Evolutionary conservation across 2,113 vertebrate genomes (phyloP), one percentile per base, ranked within the genome.

Genomic region (Mastomys natalensis): DNA sequence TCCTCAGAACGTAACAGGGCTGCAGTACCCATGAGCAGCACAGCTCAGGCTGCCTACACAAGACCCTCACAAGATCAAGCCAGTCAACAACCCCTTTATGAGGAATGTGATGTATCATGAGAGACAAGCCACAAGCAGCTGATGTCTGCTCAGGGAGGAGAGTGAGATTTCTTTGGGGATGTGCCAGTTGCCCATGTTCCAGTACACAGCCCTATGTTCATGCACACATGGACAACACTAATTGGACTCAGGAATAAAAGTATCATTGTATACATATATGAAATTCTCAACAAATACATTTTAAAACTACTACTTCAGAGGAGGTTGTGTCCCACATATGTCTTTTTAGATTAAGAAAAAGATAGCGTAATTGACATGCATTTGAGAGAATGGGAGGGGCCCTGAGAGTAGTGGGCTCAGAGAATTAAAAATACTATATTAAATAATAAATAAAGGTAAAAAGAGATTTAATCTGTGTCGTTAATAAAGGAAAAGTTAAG

Each of bases 401-500:
- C 17, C 81, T 31, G 24, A 8, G 4, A 43, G 4, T n/a, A 64
- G 58, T 3, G 7, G 0, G 2, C 81, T 7, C 7, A 31, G 43
- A 64, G 7, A 64, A 19, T 45, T 85, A 43, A 16, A 31, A 62
- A 29, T 17, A 85, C 43, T 19, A 17, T 64, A 29, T 85, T 64
- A 45, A 64, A 64, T 31, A 55, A 55, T n/a, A 43, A 43, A 26
- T 31, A 43, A 43, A 45, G 17, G 40, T 62, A 62, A 85, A 43
- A 85, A 19, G 40, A 31, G 43, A 45, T 62, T 62, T 84, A 29
- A 62, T 17, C 12, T 68, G 5, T 87, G 24, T 5, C 37, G 77
- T 78, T 93, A 84, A 73, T 84, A 84, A 60, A 87, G 26, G 24
- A 89, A 86, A 58, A 43, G n/a, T 72, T 93, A 77, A 74, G 68